Evolutionary conservation across 92 coral and sea anemone species (phyloP), one percentile per base, ranked within the genome.

Genomic region (Zoanthus gigantus): DNA sequence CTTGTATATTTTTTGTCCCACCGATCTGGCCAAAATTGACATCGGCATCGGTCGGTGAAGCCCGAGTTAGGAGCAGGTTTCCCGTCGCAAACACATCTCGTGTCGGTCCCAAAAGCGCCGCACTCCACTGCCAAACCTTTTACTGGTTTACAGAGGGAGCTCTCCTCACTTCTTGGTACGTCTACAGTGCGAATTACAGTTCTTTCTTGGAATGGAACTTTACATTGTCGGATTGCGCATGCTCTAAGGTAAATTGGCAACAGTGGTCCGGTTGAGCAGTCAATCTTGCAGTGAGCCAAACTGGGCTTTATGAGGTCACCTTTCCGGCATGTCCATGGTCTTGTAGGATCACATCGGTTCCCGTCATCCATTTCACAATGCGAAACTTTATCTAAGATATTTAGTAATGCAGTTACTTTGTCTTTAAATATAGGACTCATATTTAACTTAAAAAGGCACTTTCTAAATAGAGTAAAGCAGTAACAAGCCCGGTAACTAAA

Each of bases 21-120:
- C 17, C 84, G 93, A 54, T 86, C 71, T 0, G 98, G 99, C 99
- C 99, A 97, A 87, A 90, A 97, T 90, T 95, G 98, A 53, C 99
- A 97, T 71, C 98, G 94, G 87, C 99, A 97, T 15, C 94, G 88
- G 75, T 97, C 98, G 61, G 97, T 95, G 74, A 94, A 95, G 15
- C 82, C 93, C 18, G 78, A 74, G n/a, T 77, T 83, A 75, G 68
- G 7, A 50, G 56, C 78, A 74, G 98, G 98, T 76, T 91, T 95
- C 4, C 98, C 96, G 80, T 97, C 99, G 90, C 99, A 97, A 37
- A 95, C 99, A 88, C 99, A 97, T 29, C 99, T 90, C 0, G 99
- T 97, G 83, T 97, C 88, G 7, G 98, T 95, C 46, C 93, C 96
- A 42, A 93, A 71, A 76, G 90, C 87, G 11, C 96, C 99, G 75